A percentile compares a stretch with the other conserved stretches of the same genome.
These are phyloP conservation scores for Dolomedes plantarius DNA, from an alignment of 2,888 invertebrate genomes.

Conservation along the genomic window DNA sequence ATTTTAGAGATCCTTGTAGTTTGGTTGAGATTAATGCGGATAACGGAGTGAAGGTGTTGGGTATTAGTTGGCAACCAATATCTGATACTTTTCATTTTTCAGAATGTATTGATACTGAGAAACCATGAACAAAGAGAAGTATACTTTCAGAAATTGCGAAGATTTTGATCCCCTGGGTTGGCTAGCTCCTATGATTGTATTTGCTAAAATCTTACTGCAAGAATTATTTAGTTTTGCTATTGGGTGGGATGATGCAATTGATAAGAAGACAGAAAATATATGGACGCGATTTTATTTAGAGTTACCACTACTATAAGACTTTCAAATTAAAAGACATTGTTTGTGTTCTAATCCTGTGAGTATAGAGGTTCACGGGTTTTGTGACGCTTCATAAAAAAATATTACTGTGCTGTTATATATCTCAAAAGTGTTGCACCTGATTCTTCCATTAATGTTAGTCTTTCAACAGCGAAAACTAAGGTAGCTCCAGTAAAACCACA, in stretches of 20 bases:
- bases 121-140: not conserved
- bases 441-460: not conserved
- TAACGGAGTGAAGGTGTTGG: not conserved
- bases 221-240: not conserved
- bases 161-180: not conserved
- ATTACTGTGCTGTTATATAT: not conserved
- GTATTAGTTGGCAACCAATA: not conserved
- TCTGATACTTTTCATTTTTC: not conserved
- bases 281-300: not conserved
- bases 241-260: not conserved
- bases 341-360: not conserved
- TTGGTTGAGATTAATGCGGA: too few species aligned
- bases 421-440: not conserved
- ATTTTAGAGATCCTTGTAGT: not conserved
- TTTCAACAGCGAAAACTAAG: slow-evolving; percentile 71
- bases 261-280: not conserved
- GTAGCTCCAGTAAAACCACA: slow-evolving; percentile 73
- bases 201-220: slow-evolving; percentile 13
- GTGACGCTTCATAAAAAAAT: slow-evolving; percentile 8
- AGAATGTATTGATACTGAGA: not conserved
- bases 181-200: not conserved
- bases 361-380: slow-evolving; percentile 2
- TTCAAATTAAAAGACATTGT: not conserved
- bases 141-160: not conserved
- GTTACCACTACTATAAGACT: not conserved